Base-by-base conservation (phyloP, 2,888 invertebrate species). In the Cacoxenus indagator region DNA sequence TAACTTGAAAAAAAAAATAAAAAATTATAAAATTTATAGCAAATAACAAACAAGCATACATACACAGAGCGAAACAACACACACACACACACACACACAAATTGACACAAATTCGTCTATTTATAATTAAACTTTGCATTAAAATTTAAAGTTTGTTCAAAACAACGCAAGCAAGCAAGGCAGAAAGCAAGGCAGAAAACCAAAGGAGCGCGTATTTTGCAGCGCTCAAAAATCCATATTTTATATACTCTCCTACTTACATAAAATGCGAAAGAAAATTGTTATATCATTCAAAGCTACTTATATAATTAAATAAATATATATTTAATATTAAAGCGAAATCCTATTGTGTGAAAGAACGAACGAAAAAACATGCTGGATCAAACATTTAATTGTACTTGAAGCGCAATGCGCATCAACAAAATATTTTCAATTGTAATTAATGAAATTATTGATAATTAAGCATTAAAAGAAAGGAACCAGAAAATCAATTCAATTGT, bases 401-500 rank as follows among this genome's bases (percentile, higher is more conserved):
- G 66, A 57, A 70, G 69, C 71, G 61, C 78, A 80, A 80, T 81
- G 78, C 77, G 81, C 77, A 78, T 75, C 77, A 77, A 77, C 77
- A 76, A 77, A 74, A 70, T 72, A 76, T 74, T 48, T 19, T 14
- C 19, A 48, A 48, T 48, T 48, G 48, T 19, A 48, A 48, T 48
- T 51, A 22, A 51, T 51, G 8, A 4, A 51, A 22, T 64, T 61
- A 69, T 67, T n/a, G 69, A 71, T 69, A 72, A 65, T 67, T 66
- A 69, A 57, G 51, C 72, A 68, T 74, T 45, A 64, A 74, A 19
- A n/a, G 37, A 61, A 51, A 61, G 5, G 57, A 22, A 65, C 59
- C 27, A n/a, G 31, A 8, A 54, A 67, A 67, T 71, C 75, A 74
- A 74, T 37, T 24, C 17, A 37, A 48, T 55, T 57, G 26, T 46